Conservation (phyloP, 2,797 vertebrate genomes). For the Eptatretus atami region DNA sequence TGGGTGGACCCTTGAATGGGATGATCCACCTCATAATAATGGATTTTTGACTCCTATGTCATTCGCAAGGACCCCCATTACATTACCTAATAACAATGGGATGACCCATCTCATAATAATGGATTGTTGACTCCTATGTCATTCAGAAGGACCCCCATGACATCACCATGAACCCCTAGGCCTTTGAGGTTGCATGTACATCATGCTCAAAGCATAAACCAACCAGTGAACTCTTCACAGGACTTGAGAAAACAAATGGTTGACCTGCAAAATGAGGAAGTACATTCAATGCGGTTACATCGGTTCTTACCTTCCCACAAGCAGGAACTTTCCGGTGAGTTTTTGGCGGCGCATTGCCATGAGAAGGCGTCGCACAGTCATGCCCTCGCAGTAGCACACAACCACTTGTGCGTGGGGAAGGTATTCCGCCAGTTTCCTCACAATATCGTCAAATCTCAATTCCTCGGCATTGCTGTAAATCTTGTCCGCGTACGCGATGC, state of each 20-base stretch:
- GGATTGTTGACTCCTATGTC: too few species aligned
- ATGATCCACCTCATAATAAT: too few species aligned
- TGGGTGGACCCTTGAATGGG: too few species aligned
- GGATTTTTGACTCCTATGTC: too few species aligned
- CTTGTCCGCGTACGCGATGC: slow-evolving; percentile 90
- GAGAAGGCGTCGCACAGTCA: slow-evolving; percentile 75
- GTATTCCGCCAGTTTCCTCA: slow-evolving; percentile 58
- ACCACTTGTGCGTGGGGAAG: slow-evolving; percentile 81
- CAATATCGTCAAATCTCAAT: slow-evolving; percentile 63
- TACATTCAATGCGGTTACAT: not conserved
- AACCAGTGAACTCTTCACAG: not conserved
- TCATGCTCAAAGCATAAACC: too few species aligned
- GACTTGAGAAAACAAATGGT: not conserved
- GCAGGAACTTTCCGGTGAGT: slow-evolving; percentile 51
- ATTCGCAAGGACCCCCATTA: too few species aligned
- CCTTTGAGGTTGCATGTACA: too few species aligned
- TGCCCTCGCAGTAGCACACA: slow-evolving; percentile 89
- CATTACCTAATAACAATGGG: too few species aligned
- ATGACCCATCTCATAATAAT: too few species aligned
- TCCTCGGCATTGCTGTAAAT: slow-evolving; percentile 95
- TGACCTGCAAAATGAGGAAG: not conserved
- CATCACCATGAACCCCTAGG: too few species aligned
- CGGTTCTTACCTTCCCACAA: slow-evolving; percentile 50
- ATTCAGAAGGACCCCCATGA: too few species aligned
- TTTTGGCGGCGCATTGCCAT: slow-evolving; percentile 69